phyloP scores from a whole-genome alignment of 1,140 invertebrate genomes.

The Brachionus manjavacas region DNA sequence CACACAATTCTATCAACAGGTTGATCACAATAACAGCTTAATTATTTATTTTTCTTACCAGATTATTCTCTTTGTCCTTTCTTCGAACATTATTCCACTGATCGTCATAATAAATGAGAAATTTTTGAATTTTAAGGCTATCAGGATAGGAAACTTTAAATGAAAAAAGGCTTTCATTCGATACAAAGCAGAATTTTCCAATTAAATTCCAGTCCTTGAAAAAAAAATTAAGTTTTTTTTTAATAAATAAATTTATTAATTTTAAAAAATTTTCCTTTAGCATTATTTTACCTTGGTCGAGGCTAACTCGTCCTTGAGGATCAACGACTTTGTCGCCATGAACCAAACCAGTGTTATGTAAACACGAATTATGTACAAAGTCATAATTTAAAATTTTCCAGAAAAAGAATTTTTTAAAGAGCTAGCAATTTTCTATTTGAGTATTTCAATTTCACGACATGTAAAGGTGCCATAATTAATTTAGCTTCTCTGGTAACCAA shows the following conservation, averaged over 20 bases:
- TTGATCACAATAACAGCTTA: neutral
- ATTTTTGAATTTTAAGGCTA: neutral
- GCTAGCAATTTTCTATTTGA: too few relatives aligned
- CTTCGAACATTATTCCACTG: conserved; percentile 18
- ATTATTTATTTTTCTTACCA: neutral
- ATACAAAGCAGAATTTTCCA: conserved; percentile 41
- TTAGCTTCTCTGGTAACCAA: neutral
- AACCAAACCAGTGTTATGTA: neutral
- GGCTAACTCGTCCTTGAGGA: neutral
- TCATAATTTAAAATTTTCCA: neutral
- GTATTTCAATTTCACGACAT: neutral
- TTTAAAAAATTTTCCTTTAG: too few relatives aligned
- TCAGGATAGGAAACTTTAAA: conserved; percentile 22
- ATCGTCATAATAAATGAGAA: conserved; percentile 38
- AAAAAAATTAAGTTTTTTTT: neutral
- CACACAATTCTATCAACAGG: neutral
- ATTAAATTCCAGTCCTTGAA: conserved; percentile 12
- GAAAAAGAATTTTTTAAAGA: neutral
- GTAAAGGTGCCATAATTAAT: neutral
- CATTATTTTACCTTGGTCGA: neutral
- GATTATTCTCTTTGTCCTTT: neutral
- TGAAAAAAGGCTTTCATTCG: neutral
- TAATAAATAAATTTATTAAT: too few relatives aligned
- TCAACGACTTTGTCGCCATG: neutral
- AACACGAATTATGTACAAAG: neutral